A percentile compares a stretch with the other conserved stretches of the same genome.
Conservation (phyloP, 2,113 vertebrate species). For the Azemiops feae region DNA sequence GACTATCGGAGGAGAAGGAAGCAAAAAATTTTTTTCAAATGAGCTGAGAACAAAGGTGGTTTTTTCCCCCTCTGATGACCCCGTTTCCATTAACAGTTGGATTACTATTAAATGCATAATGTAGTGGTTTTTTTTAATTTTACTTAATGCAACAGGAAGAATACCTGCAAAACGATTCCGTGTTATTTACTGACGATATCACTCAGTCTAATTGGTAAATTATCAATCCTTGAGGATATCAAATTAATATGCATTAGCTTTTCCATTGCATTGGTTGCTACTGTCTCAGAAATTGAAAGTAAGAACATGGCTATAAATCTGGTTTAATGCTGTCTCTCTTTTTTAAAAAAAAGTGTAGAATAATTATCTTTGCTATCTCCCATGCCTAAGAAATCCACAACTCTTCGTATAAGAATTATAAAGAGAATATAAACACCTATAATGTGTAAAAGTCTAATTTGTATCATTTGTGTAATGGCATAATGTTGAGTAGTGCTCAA, state of each 20-base stretch:
- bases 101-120: background rate
- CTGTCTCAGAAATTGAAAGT: background rate
- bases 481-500: no score
- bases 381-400: background rate
- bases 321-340: background rate
- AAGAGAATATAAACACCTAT: background rate
- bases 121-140: background rate
- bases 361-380: background rate
- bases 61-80: background rate
- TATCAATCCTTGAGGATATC: background rate
- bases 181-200: background rate
- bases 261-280: background rate
- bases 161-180: background rate
- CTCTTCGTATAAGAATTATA: background rate
- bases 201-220: background rate
- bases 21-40: background rate
- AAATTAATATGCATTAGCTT: background rate
- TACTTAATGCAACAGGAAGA: background rate
- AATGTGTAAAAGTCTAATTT: background rate
- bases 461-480: background rate
- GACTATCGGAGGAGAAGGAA: background rate
- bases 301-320: background rate
- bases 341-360: background rate
- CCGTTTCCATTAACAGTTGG: background rate
- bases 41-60: background rate